Base-by-base conservation (phyloP, 2,113 vertebrate species). In the Ginglymostoma cirratum region DNA sequence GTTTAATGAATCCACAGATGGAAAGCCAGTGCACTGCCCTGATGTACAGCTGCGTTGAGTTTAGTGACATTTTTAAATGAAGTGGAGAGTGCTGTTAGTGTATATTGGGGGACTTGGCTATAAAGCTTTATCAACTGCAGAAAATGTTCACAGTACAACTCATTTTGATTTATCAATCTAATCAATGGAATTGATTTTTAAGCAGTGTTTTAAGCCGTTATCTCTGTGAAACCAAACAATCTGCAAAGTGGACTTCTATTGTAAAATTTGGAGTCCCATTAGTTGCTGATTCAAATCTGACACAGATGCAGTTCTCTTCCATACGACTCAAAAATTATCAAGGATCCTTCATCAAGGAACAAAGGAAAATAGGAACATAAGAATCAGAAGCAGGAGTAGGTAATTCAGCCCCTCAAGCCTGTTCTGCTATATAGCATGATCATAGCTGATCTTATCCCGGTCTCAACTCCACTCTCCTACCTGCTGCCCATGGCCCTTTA, bases 151-250 rank as follows among this genome's bases (percentile, higher is more conserved):
- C 30, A 19, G 10, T 92, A 65, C 55, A 92, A 61, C 30, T 34
- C n/a, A 34, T 65, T 92, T 66, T 92, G 55, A 92, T 92, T 65
- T 93, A 93, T 93, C 89, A 38, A 38, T 67, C 19, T 65, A 93
- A 66, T 93, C 61, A 38, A 66, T 12, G 17, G 5, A 93, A 55
- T 67, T 93, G 65, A 93, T 66, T 67, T 66, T 93, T 65, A 66
- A 93, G 61, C 34, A 7, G n/a, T 66, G 34, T n/a, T 87, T 87
- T 61, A 61, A 61, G 55, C 1, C 55, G 8, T 1, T 34, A 93
- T 93, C 89, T 66, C 61, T 93, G 89, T 2, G n/a, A 66, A 34
- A n/a, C 61, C 89, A 38, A 93, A 66, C 61, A 66, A 65, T 93
- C 61, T 66, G 34, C 19, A 66, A 66, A n/a, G n/a, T 17, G 34